Base-by-base conservation (phyloP, 2,797 vertebrate species). In the Gastrophryne carolinensis region DNA sequence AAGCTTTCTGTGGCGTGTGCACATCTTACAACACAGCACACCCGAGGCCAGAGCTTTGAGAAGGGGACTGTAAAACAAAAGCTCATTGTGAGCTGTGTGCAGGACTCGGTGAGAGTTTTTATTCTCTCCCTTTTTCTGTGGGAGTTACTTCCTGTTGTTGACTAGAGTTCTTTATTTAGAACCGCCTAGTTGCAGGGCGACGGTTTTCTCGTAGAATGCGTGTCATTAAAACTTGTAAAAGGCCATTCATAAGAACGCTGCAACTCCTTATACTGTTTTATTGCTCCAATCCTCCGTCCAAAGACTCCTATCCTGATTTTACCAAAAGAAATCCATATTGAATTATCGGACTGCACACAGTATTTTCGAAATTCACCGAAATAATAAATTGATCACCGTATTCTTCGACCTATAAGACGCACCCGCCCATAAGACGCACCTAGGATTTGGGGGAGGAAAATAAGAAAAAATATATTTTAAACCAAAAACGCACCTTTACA, bases 141-240 rank as follows among this genome's bases (percentile, higher is more conserved):
- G 95, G 94, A 97, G 95, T 95, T 95, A 96, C 96, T 98, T 98
- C 97, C 97, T 98, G 97, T 98, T 98, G 95, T 98, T 97, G 95
- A 96, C 95, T 94, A 89, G 91, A 93, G 94, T 96, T 94, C 95
- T 97, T 98, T 96, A 97, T 98, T 97, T 98, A 98, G 95, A 97
- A 93, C 92, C 93, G 94, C 93, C 94, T 93, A 95, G 88, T 93
- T 90, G 87, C 89, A 91, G 87, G 90, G 87, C 87, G 88, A 88
- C 80, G 83, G 89, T 86, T 87, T 26, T 72, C 83, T 85, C 9
- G 21, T 83, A 84, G 84, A 85, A 89, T 86, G 83, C 82, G 86
- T 84, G 82, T 83, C 82, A 86, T 89, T 88, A 87, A 82, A 87
- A 85, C 86, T 85, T 83, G 81, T 78, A 77, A 81, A 67, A 79